These are phyloP conservation scores for Octodonta nipae DNA, from an alignment of 2,888 invertebrate species.

Conservation along the genomic window DNA sequence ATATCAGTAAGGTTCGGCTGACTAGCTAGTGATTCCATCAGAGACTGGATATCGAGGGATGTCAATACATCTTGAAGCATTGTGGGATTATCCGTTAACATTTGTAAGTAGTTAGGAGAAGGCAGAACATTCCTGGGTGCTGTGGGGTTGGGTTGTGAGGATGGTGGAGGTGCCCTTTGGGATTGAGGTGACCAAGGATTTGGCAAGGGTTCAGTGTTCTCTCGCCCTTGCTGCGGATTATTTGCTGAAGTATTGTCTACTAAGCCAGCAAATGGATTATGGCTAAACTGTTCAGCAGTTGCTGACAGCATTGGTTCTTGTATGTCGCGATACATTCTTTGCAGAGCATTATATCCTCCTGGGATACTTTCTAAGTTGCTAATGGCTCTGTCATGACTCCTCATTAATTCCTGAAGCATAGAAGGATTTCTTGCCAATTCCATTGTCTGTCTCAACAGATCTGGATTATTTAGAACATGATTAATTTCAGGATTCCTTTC, in stretches of 20 bases:
- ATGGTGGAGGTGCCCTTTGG: slow-evolving; percentile 12
- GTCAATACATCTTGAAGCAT: slow-evolving; percentile 79
- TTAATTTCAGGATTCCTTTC: slow-evolving; percentile 93
- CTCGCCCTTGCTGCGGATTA: slow-evolving; percentile 52
- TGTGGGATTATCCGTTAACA: slow-evolving; percentile 80
- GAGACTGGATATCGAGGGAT: slow-evolving; percentile 78
- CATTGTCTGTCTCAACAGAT: slow-evolving; percentile 87
- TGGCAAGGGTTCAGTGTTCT: slow-evolving; percentile 84
- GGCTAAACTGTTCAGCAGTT: slow-evolving; percentile 72
- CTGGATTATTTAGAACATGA: slow-evolving; percentile 95
- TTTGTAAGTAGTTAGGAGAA: slow-evolving; percentile 64
- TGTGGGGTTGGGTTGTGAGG: slow-evolving; percentile 6
- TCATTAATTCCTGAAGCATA: slow-evolving; percentile 95
- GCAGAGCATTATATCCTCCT: slow-evolving; percentile 79
- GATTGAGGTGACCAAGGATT: no score
- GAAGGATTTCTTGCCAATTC: slow-evolving; percentile 93
- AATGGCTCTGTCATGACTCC: slow-evolving; percentile 91
- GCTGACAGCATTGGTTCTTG: slow-evolving; percentile 95
- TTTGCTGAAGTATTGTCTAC: slow-evolving; percentile 44
- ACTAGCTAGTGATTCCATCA: slow-evolving; percentile 72
- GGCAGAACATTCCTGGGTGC: slow-evolving; percentile 34
- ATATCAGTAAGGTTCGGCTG: slow-evolving; percentile 78
- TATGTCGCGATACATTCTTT: slow-evolving; percentile 45
- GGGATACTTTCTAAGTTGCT: slow-evolving; percentile 86
- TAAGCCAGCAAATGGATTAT: slow-evolving; percentile 80